phyloP scores from a whole-genome alignment of 2,113 vertebrate species.

The Centropus bengalensis region DNA sequence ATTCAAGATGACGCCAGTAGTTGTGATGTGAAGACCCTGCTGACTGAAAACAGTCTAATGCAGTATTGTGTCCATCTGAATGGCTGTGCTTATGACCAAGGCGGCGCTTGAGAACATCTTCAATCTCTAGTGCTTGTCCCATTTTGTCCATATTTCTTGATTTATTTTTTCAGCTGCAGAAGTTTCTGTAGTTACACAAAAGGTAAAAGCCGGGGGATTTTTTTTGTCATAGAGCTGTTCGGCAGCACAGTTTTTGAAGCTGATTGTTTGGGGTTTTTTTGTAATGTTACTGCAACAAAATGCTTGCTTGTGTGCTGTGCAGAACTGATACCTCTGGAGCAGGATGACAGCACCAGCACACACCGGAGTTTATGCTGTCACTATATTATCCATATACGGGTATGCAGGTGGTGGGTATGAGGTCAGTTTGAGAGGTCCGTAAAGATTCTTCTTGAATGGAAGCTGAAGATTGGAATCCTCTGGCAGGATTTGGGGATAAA shows the following conservation, averaged over 20 bases:
- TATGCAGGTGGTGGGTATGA: background rate
- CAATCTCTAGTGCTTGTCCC: background rate
- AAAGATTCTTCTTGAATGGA: background rate
- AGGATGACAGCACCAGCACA: background rate
- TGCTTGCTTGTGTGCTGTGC: background rate
- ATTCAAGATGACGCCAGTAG: background rate
- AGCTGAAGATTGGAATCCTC: background rate
- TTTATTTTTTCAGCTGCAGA: background rate
- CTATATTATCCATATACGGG: background rate
- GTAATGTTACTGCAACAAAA: background rate
- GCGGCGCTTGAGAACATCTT: background rate
- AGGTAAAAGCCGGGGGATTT: background rate
- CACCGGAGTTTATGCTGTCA: fast-evolving
- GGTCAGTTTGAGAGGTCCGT: background rate
- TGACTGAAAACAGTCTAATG: background rate
- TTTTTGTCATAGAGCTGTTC: background rate
- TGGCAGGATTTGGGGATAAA: background rate
- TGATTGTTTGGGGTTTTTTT: background rate
- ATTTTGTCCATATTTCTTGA: background rate
- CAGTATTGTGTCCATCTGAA: background rate
- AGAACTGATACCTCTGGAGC: background rate
- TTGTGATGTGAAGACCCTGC: background rate
- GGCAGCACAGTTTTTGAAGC: background rate
- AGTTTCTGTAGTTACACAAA: background rate
- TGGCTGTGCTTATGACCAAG: background rate